Evolutionary conservation across 2,113 vertebrate genomes (phyloP), one percentile per base, ranked within the genome.

Genomic region (Arvicanthis niloticus): DNA sequence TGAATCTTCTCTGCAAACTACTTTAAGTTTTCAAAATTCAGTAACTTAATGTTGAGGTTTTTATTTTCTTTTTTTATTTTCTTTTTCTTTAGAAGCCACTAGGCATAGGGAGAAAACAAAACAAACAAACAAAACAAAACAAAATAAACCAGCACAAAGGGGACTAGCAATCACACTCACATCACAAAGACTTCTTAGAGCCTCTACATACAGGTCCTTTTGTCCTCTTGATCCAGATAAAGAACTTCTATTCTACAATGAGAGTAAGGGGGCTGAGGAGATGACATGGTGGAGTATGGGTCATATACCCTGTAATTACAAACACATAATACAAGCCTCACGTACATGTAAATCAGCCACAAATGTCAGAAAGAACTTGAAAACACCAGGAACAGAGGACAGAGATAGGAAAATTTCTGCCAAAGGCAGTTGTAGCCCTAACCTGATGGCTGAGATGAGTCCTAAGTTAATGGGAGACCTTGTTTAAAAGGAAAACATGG

Each of bases 11-110:
- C 81, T 68, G 73, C 56, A 75, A 62, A 93, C 91, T 94, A 81
- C 90, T 98, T 97, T 96, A 73, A 98, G 96, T 94, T 97, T 73
- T 42, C 86, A n/a, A 97, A 96, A 96, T 97, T 80, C 92, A 96
- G 34, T 96, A 97, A 0, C 95, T 95, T 96, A 77, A 37, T 3
- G 22, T 40, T 87, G 11, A 4, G 1, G 51, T 2, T 51, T 94
- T 94, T 91, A 8, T 62, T 65, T 65, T 65, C 9, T 26, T 9
- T 22, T 58, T 7, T 72, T 48, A 6, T 56, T 97, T 56, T n/a
- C n/a, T n/a, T n/a, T n/a, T 45, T 3, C 5, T 2, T 40, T 77
- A 96, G 22, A 84, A 93, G 65, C 40, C 16, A 73, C 1, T 87
- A 51, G 22, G 26, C 31, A 13, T 58, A 67, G 37, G 26, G 4